Conservation (phyloP, 1,140 invertebrate genomes). For the Campodea augens region DNA sequence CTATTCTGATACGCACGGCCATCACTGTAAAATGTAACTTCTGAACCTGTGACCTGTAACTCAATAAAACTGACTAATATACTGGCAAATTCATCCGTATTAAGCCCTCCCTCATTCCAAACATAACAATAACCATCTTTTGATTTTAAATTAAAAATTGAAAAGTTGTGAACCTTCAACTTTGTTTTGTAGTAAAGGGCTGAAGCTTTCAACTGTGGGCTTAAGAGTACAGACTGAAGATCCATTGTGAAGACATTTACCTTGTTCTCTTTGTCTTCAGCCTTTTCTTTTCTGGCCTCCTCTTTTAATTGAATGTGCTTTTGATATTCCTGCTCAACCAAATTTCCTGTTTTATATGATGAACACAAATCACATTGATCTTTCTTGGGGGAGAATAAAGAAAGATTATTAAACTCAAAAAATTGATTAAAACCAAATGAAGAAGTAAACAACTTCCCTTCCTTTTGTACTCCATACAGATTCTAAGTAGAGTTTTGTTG, state of each 20-base stretch:
- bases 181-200: neutral
- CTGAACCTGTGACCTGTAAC: neutral
- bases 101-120: neutral
- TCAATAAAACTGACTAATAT: neutral
- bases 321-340: neutral
- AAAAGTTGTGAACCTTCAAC: neutral
- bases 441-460: neutral
- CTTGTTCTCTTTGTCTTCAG: neutral
- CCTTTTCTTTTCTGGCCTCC: neutral
- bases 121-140: neutral
- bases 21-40: neutral
- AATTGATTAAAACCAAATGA: neutral
- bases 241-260: neutral
- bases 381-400: neutral
- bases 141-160: neutral
- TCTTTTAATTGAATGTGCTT: neutral
- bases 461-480: neutral
- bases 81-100: neutral
- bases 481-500: neutral
- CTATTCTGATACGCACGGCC: neutral
- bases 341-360: neutral
- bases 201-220: neutral
- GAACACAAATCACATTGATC: neutral
- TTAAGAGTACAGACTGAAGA: neutral
- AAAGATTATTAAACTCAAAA: neutral